Percentiles rank a stretch among this genome's conserved stretches.
Conservation (phyloP, 1,140 invertebrate species). For the Campoletis sonorensis region DNA sequence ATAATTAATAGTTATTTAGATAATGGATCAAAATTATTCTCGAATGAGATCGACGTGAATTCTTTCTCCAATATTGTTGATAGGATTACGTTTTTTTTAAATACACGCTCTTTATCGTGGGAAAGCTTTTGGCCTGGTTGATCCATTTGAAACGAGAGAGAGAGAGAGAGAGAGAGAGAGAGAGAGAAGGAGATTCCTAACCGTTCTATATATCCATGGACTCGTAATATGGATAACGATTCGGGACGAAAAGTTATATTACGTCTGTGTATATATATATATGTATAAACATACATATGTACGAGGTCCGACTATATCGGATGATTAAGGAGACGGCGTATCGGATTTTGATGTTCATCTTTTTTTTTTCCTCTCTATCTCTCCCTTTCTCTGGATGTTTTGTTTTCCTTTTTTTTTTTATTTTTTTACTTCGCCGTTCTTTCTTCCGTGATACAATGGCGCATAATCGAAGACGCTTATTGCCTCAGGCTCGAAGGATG, state of each 20-base stretch:
- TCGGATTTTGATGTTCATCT: slow-evolving; percentile 40
- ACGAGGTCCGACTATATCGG: slow-evolving; percentile 25
- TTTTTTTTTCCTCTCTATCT: slow-evolving; percentile 24
- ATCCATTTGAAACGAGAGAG: slow-evolving; percentile 36
- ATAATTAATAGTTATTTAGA: too few species aligned
- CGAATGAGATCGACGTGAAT: neutral
- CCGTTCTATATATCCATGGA: slow-evolving; percentile 14
- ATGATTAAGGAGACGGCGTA: slow-evolving; percentile 49
- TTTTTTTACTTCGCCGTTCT: slow-evolving; percentile 23
- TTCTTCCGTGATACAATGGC: slow-evolving; percentile 31
- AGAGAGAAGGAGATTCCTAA: slow-evolving; percentile 29
- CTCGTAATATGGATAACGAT: slow-evolving; percentile 52
- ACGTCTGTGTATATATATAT: neutral
- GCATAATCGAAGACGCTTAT: slow-evolving; percentile 27
- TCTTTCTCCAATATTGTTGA: slow-evolving; percentile 1
- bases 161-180: slow-evolving; percentile 42
- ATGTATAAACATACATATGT: neutral
- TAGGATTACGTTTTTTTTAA: neutral
- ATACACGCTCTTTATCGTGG: neutral
- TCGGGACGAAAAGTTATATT: slow-evolving; percentile 47
- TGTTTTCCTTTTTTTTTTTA: neutral
- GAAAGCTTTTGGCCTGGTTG: slow-evolving; percentile 41
- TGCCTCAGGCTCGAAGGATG: slow-evolving; percentile 16
- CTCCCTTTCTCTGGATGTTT: slow-evolving; percentile 6
- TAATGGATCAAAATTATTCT: neutral